Percentiles rank a stretch among this genome's conserved stretches.
phyloP scores from a whole-genome alignment of 1,140 invertebrate species.

The Magallana ariakensis region DNA sequence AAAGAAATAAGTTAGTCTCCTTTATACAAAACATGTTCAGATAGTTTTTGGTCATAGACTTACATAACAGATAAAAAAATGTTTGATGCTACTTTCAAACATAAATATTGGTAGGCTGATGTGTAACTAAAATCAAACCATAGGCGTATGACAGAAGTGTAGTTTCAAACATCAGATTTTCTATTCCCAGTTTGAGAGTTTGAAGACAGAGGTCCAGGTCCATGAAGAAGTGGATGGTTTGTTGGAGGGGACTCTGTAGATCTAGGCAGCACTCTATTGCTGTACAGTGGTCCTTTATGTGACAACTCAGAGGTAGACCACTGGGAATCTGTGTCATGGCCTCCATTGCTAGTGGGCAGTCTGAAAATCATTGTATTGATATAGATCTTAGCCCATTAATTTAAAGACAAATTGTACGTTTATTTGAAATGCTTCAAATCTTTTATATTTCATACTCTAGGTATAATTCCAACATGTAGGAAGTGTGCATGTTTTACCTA shows the following conservation, averaged over 20 bases:
- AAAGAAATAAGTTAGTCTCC: no score
- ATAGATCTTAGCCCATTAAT: no score
- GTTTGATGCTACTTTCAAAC: no score
- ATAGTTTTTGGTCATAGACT: no score
- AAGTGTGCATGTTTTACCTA: not conserved
- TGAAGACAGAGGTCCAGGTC: slow-evolving; percentile 39
- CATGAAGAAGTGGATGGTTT: slow-evolving; percentile 43
- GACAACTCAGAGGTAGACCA: slow-evolving; percentile 35
- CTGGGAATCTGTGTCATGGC: not conserved
- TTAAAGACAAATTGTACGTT: no score
- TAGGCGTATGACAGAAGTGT: not conserved
- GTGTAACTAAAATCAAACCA: not conserved
- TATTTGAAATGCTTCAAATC: no score
- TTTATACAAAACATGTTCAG: no score
- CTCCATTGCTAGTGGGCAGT: not conserved
- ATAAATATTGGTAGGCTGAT: no score
- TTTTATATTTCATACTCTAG: no score
- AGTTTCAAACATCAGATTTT: not conserved
- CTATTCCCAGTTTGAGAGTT: slow-evolving; percentile 32
- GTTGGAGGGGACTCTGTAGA: slow-evolving; percentile 25
- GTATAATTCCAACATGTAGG: no score
- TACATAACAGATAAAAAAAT: no score
- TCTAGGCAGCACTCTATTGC: slow-evolving; percentile 54
- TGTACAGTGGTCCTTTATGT: slow-evolving; percentile 48
- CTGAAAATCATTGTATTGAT: not conserved